phyloP scores from a whole-genome alignment of 2,113 vertebrate genomes.

The Cottus gobio region DNA sequence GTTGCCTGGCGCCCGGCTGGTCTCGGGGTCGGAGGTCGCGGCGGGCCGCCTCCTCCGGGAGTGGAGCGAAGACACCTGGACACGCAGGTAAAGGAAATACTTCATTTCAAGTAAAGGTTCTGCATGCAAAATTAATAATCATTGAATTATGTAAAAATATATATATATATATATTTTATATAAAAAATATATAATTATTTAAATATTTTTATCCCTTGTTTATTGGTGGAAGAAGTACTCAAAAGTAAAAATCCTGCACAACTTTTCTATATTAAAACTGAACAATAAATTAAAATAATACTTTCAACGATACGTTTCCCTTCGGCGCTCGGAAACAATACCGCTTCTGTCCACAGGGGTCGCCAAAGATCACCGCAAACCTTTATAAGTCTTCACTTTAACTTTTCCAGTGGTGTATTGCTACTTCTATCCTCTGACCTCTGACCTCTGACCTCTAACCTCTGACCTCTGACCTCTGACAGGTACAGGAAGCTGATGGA shows the following conservation, averaged over 20 bases:
- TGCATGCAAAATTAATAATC: too few species aligned
- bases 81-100: too few species aligned
- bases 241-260: not conserved
- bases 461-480: not conserved
- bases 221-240: not conserved
- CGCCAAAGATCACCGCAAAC: not conserved
- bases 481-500: constrained; percentile 27
- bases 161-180: too few species aligned
- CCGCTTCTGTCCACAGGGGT: not conserved
- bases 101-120: too few species aligned
- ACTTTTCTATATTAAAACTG: too few species aligned
- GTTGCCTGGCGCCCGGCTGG: too few species aligned
- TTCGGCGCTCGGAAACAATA: not conserved
- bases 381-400: not conserved
- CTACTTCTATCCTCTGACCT: too few species aligned
- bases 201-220: not conserved
- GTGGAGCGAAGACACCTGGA: constrained; percentile 5
- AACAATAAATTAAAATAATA: too few species aligned
- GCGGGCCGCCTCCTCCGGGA: not conserved
- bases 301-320: too few species aligned
- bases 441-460: not conserved
- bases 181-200: too few species aligned
- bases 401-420: not conserved
- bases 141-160: too few species aligned
- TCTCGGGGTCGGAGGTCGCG: not conserved